Evolutionary conservation across 2,113 vertebrate genomes (phyloP).

Genomic region (Stomatorhinus ivindoensis): DNA sequence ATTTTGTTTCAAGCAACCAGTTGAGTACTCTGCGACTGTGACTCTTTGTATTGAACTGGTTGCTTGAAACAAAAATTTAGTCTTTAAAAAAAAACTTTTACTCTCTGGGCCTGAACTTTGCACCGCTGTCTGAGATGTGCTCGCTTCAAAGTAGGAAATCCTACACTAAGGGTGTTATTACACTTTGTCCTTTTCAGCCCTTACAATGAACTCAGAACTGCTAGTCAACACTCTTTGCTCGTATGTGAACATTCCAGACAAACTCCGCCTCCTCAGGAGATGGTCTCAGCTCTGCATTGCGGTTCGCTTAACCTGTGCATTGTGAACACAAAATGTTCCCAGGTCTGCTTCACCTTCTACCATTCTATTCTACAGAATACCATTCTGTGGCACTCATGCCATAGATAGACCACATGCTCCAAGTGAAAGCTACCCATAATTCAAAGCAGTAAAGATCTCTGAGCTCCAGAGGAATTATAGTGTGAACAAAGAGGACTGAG

Average conservation of each 20-base stretch:
- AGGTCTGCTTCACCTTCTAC: background rate
- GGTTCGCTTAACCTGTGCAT: background rate
- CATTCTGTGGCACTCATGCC: background rate
- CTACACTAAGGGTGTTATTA: background rate
- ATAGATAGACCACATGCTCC: background rate
- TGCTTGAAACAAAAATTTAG: background rate
- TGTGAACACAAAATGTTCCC: background rate
- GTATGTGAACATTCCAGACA: background rate
- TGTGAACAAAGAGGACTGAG: background rate
- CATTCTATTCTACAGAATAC: background rate
- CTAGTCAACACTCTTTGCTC: background rate
- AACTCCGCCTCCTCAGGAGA: background rate
- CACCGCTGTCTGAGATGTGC: background rate
- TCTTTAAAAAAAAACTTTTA: background rate
- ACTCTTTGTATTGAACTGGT: background rate
- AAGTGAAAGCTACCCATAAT: background rate
- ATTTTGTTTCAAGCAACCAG: background rate
- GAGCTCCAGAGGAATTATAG: background rate
- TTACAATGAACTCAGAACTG: background rate
- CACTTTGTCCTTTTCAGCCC: background rate
- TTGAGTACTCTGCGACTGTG: background rate
- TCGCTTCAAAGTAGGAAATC: background rate
- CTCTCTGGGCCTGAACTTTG: background rate
- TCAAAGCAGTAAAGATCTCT: background rate
- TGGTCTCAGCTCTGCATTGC: background rate